A percentile compares a stretch with the other conserved stretches of the same genome.
Evolutionary conservation across 2,888 invertebrate species (phyloP).

Genomic region (Tenthredo mesomela): DNA sequence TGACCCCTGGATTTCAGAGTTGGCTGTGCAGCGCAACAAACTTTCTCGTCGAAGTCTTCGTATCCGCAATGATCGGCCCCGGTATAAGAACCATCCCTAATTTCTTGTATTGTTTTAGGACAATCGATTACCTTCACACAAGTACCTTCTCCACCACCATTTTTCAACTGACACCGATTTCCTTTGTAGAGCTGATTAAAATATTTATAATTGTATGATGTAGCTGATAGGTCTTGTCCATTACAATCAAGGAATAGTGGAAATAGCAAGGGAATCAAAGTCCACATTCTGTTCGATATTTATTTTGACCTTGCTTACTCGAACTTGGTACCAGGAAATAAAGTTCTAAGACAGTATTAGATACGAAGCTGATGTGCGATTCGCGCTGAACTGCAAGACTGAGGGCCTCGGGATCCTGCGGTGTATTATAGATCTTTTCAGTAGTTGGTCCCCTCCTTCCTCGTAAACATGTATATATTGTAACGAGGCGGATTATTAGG

Average conservation of each 20-base stretch:
- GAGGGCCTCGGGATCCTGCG: too few relatives aligned
- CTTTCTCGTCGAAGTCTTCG: constrained; percentile 75
- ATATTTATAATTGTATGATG: not conserved
- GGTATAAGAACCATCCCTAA: not conserved
- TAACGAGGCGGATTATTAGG: too few relatives aligned
- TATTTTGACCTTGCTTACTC: too few relatives aligned
- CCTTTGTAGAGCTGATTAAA: constrained; percentile 24
- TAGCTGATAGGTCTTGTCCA: not conserved
- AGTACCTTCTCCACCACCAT: not conserved
- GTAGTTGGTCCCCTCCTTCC: too few relatives aligned
- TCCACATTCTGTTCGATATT: too few relatives aligned
- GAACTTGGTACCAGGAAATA: too few relatives aligned
- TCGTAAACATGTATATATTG: too few relatives aligned
- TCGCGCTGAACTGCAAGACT: too few relatives aligned
- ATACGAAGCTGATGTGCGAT: too few relatives aligned
- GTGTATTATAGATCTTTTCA: too few relatives aligned
- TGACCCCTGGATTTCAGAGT: not conserved
- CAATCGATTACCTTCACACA: constrained; percentile 5
- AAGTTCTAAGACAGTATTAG: too few relatives aligned
- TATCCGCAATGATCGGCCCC: constrained; percentile 77
- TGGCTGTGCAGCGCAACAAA: constrained; percentile 77
- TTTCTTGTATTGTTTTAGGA: not conserved
- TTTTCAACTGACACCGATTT: not conserved
- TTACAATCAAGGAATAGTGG: not conserved
- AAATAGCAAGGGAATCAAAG: too few relatives aligned